Evolutionary conservation across 1,140 invertebrate species (phyloP), one percentile per base, ranked within the genome.

Genomic region (Neodiprion virginianus): DNA sequence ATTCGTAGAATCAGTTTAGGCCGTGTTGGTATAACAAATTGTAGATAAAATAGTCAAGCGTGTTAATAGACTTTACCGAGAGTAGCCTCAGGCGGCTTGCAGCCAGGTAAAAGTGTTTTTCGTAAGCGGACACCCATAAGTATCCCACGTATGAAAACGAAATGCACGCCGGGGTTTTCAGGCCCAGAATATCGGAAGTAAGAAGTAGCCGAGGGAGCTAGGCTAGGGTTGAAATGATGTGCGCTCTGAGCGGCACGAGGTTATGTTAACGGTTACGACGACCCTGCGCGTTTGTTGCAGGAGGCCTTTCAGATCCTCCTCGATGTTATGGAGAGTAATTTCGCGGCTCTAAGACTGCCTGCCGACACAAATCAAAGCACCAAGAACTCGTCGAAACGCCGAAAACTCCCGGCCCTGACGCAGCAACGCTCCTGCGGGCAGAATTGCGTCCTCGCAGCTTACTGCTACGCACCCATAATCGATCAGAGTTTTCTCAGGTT

Each of bases 401-500:
- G 11, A 84, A 80, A 69, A 82, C 79, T 74, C 80, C 84, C 0
- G 78, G 83, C 61, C 21, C 61, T n/a, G 21, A 21, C 14, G 21
- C 14, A 14, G 61, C 14, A 14, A 7, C 61, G 61, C 7, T 66
- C 61, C 14, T 21, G 2, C 14, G 61, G 14, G 1, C 61, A 14
- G 61, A 66, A 66, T 66, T 66, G 14, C 14, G 61, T 21, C 14
- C 14, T 14, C 7, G 5, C 61, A 21, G 14, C 61, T 66, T 81
- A 80, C 72, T 84, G 81, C 70, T 85, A 70, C 48, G 81, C 84
- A 71, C 75, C 82, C 70, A 79, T 82, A 67, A 82, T 78, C 50
- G 69, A 80, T 73, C 48, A 75, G 69, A 66, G 49, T 14, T 74
- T 28, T 72, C 66, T n/a, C 48, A 28, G 14, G 69, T 49, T 65